Conservation (phyloP, 2,797 vertebrate species). For the Neoniphon sammara region DNA sequence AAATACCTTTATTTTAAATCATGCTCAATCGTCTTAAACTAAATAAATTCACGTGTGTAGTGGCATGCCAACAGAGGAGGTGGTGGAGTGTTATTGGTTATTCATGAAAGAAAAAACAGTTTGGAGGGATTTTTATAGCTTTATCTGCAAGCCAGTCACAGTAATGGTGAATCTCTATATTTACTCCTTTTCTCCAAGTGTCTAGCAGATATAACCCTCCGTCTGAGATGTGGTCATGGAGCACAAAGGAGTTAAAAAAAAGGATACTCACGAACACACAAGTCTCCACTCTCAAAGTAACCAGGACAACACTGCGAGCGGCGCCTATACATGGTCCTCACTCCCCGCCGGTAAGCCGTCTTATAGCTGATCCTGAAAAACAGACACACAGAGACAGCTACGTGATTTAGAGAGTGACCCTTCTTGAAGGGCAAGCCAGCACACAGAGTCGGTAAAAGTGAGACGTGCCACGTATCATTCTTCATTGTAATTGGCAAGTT, state of each 20-base stretch:
- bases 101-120: slow-evolving; percentile 22
- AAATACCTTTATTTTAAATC: slow-evolving; percentile 48
- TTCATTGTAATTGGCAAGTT: slow-evolving; percentile 28
- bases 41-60: slow-evolving; percentile 34
- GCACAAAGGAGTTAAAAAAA: slow-evolving; percentile 52
- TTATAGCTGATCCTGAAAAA: slow-evolving; percentile 96
- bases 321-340: slow-evolving; percentile 96
- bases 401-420: slow-evolving; percentile 55
- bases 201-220: slow-evolving; percentile 31
- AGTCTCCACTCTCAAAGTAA: slow-evolving; percentile 94
- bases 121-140: slow-evolving; percentile 15
- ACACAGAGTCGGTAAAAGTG: slow-evolving; percentile 19
- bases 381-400: slow-evolving; percentile 57
- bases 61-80: slow-evolving; percentile 33
- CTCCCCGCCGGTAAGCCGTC: slow-evolving; percentile 93
- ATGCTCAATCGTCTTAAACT: slow-evolving; percentile 53
- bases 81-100: slow-evolving; percentile 18
- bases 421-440: slow-evolving; percentile 62
- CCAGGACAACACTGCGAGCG: slow-evolving; percentile 98
- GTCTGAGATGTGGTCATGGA: slow-evolving; percentile 54
- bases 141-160: slow-evolving; percentile 42
- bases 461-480: background rate
- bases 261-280: slow-evolving; percentile 92
- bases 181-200: slow-evolving; percentile 47
- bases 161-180: slow-evolving; percentile 49